Conservation (phyloP, 2,797 vertebrate species). For the Gila robusta region DNA sequence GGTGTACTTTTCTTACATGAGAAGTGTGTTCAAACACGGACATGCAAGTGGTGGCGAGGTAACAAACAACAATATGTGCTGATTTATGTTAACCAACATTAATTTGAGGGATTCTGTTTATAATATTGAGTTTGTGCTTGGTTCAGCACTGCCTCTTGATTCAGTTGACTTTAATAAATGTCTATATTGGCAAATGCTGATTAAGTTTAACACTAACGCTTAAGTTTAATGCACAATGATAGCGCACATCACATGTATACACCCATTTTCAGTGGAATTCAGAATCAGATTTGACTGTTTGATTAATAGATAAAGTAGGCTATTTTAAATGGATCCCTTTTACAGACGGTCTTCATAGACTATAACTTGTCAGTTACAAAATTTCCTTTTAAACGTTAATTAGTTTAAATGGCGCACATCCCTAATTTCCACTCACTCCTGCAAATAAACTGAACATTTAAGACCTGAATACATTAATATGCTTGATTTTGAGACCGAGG, state of each 20-base stretch:
- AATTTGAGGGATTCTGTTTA: too few relatives aligned
- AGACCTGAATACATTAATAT: conserved; percentile 25
- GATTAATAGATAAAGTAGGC: not conserved
- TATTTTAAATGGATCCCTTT: not conserved
- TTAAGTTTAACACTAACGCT: not conserved
- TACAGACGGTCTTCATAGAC: not conserved
- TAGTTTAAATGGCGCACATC: not conserved
- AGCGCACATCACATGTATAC: not conserved
- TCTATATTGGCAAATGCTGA: too few relatives aligned
- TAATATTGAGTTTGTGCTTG: too few relatives aligned
- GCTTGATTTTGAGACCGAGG: conserved; percentile 15
- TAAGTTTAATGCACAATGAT: not conserved
- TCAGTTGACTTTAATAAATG: too few relatives aligned
- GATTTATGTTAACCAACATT: too few relatives aligned
- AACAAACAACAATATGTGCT: too few relatives aligned
- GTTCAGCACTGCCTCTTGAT: too few relatives aligned
- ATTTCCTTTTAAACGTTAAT: not conserved
- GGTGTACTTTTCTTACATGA: too few relatives aligned
- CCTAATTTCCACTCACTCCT: not conserved
- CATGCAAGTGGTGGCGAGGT: too few relatives aligned
- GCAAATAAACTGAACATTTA: conserved; percentile 30
- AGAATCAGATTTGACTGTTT: not conserved
- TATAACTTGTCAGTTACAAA: not conserved
- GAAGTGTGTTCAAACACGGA: too few relatives aligned
- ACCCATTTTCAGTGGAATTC: not conserved